A percentile compares a stretch with the other conserved stretches of the same genome.
These are phyloP conservation scores for Teinopalpus imperialis DNA, from an alignment of 2,888 invertebrate genomes.

Conservation along the genomic window DNA sequence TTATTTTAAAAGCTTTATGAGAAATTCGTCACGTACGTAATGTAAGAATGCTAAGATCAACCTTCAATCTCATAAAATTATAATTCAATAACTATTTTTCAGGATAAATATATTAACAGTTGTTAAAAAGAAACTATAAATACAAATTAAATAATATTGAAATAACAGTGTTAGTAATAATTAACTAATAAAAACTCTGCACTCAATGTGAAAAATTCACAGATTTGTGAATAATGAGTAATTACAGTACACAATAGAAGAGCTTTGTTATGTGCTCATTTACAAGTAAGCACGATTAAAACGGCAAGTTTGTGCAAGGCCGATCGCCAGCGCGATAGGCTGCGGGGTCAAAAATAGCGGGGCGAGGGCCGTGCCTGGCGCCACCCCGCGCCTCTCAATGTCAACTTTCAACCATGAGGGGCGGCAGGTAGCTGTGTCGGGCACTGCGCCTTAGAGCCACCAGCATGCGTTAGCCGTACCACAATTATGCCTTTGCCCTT, in stretches of 20 bases:
- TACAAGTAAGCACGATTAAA: slow-evolving; percentile 73
- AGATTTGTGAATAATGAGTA: too few species aligned
- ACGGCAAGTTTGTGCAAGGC: slow-evolving; percentile 71
- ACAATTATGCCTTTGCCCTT: slow-evolving; percentile 64
- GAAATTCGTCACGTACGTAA: slow-evolving; percentile 31
- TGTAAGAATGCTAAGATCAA: neutral
- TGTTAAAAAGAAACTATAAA: too few species aligned
- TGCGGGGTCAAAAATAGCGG: slow-evolving; percentile 74
- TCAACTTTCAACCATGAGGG: slow-evolving; percentile 77
- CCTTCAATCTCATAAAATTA: neutral
- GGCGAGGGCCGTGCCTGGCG: slow-evolving; percentile 76
- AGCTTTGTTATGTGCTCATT: slow-evolving; percentile 54
- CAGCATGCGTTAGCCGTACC: slow-evolving; percentile 43
- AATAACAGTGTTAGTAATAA: too few species aligned
- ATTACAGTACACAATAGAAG: slow-evolving; percentile 11
- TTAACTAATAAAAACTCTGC: too few species aligned
- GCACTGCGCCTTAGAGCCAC: slow-evolving; percentile 51
- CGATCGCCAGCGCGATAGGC: slow-evolving; percentile 77
- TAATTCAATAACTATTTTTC: too few species aligned
- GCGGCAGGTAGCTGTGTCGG: slow-evolving; percentile 65
- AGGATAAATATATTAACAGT: too few species aligned
- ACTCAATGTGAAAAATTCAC: too few species aligned
- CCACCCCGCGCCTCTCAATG: slow-evolving; percentile 70
- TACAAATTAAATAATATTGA: too few species aligned
- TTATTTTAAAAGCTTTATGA: slow-evolving; percentile 42